A percentile compares a stretch with the other conserved stretches of the same genome.
Conservation (phyloP, 2,888 invertebrate species). For the Clostera curtula region DNA sequence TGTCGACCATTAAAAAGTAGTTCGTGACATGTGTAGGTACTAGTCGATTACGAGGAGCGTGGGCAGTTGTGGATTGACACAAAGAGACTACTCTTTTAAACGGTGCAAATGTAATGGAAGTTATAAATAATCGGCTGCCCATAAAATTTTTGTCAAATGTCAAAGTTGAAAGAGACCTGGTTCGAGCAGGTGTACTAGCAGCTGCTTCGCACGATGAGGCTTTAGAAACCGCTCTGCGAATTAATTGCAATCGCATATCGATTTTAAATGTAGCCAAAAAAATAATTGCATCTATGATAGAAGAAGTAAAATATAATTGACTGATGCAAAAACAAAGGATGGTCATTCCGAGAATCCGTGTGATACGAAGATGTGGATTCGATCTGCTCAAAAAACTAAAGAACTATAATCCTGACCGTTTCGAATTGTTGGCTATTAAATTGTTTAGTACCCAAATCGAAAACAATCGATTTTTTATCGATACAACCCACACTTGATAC, state of each 20-base stretch:
- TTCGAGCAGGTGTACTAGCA: conserved; percentile 50
- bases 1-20: conserved; percentile 24
- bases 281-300: conserved; percentile 17
- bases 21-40: conserved; percentile 30
- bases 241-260: conserved; percentile 26
- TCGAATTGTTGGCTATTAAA: conserved; percentile 23
- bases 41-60: conserved; percentile 24
- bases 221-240: conserved; percentile 25
- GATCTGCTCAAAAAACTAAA: conserved; percentile 20
- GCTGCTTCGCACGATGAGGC: conserved; percentile 34
- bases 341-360: conserved; percentile 20
- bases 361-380: conserved; percentile 15
- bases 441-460: conserved; percentile 21
- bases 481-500: conserved; percentile 10
- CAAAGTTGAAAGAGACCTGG: conserved; percentile 49
- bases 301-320: conserved; percentile 16
- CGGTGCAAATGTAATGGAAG: conserved; percentile 13
- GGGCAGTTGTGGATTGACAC: conserved; percentile 15
- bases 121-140: conserved; percentile 21
- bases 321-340: conserved; percentile 18
- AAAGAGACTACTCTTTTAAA: conserved; percentile 13
- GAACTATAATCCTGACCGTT: conserved; percentile 19
- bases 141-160: conserved; percentile 43
- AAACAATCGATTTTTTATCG: conserved; percentile 19
- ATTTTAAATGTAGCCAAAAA: conserved; percentile 22